Base-by-base conservation (phyloP, 2,888 invertebrate species). In the Alviniconcha strummeri region DNA sequence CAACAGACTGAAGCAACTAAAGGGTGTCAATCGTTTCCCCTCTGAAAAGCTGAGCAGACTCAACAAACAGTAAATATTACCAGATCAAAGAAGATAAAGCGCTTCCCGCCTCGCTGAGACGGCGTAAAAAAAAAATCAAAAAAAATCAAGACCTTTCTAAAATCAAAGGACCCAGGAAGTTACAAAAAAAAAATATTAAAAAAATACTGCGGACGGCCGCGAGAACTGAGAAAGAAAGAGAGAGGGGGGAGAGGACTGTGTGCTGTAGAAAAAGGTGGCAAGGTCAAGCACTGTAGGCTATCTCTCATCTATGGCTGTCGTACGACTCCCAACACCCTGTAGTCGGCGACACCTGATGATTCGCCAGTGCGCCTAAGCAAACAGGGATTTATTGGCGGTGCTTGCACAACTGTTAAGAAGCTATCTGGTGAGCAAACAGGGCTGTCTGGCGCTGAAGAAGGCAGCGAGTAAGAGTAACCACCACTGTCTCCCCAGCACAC, bases 341-440 rank as follows among this genome's bases (percentile, higher is more conserved):
- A 55, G 75, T n/a, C 75, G 9, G 54, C 15, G 75, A 75, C 75
- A 75, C 75, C 75, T 75, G 75, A 75, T 75, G 75, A 52, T 52
- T 6, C 15, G 55, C 5, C 11, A 17, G 54, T 75, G 75, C 54
- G 75, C 75, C 75, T 55, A 75, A 75, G 75, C 55, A 54, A 75
- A 75, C 75, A 75, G 13, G 6, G 55, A 75, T 75, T 17, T 75
- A 75, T 75, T 55, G 75, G 55, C 75, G 52, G 5, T 75, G 75
- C 75, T 75, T 75, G 75, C 75, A 75, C 75, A 75, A 75, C 75
- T 75, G 75, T 75, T 75, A 54, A 75, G 75, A 17, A 17, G 75
- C 75, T 75, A 75, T 75, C 75, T 55, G 75, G 75, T 75, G 75
- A 75, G n/a, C 75, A 75, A 75, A 75, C 75, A 75, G 13, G 55